Evolutionary conservation across 2,888 invertebrate species (phyloP).

Genomic region (Dinocampus coccinellae): DNA sequence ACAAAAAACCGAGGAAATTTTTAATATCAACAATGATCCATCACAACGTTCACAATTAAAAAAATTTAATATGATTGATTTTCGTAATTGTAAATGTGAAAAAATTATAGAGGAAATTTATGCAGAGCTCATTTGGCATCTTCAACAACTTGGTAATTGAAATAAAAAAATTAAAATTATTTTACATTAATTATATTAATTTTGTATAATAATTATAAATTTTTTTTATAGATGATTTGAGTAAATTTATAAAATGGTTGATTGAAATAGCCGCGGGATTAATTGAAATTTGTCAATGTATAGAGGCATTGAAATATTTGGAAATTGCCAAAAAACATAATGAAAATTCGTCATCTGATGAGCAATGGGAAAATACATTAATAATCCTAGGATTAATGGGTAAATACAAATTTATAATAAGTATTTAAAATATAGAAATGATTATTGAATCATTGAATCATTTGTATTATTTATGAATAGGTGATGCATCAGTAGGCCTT

Average conservation of each 20-base stretch:
- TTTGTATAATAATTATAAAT: background rate
- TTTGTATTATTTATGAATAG: constrained; percentile 36
- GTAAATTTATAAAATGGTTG: constrained; percentile 57
- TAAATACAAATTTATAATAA: constrained; percentile 20
- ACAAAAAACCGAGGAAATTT: background rate
- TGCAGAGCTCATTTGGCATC: constrained; percentile 45
- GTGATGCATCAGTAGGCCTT: constrained; percentile 48
- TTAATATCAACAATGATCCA: constrained; percentile 21
- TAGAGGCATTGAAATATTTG: constrained; percentile 58
- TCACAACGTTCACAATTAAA: constrained; percentile 36
- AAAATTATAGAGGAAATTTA: constrained; percentile 45
- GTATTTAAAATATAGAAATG: too few relatives aligned
- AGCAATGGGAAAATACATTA: constrained; percentile 35
- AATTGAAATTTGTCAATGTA: constrained; percentile 57
- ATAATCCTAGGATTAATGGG: constrained; percentile 44
- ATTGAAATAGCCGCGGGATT: constrained; percentile 62
- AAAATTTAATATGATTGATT: constrained; percentile 48
- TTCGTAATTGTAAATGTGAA: constrained; percentile 53
- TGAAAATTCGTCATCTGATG: constrained; percentile 25
- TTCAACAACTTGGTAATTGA: constrained; percentile 42
- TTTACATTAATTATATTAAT: background rate
- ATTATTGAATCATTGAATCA: background rate
- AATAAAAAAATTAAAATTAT: background rate
- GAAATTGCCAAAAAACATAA: constrained; percentile 48
- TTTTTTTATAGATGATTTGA: constrained; percentile 38